These are phyloP conservation scores for Coelopa pilipes DNA, from an alignment of 2,888 invertebrate genomes.

Conservation along the genomic window DNA sequence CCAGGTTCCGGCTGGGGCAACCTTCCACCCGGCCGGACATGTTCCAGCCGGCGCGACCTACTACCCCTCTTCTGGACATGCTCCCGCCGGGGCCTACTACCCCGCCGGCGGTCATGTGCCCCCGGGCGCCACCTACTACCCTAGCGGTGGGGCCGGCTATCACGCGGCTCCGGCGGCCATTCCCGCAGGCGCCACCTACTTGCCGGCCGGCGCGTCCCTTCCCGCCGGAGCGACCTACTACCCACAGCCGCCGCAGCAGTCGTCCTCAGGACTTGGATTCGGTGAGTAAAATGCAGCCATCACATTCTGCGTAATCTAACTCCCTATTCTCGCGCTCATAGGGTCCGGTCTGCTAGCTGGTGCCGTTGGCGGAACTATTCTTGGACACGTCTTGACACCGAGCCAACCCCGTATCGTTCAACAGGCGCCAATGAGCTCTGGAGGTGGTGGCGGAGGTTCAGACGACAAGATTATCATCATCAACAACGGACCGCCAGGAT, in stretches of 20 bases:
- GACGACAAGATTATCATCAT: conserved; percentile 64
- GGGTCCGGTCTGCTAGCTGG: conserved; percentile 64
- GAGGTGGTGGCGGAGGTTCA: conserved; percentile 50
- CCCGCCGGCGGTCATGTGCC: conserved; percentile 47
- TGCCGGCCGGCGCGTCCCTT: conserved; percentile 52
- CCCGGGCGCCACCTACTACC: conserved; percentile 50
- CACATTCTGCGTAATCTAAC: not conserved
- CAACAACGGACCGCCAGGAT: conserved; percentile 59
- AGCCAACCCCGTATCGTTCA: conserved; percentile 53
- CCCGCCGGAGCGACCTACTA: conserved; percentile 58
- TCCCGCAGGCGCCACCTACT: conserved; percentile 57
- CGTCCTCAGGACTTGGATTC: conserved; percentile 64
- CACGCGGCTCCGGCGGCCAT: conserved; percentile 52
- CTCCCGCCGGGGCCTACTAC: conserved; percentile 49
- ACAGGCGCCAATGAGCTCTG: conserved; percentile 47
- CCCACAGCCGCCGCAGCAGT: conserved; percentile 57
- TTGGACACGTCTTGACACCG: conserved; percentile 63
- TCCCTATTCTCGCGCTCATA: conserved; percentile 39
- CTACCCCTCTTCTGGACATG: conserved; percentile 47
- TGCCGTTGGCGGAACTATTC: conserved; percentile 62
- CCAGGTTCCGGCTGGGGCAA: conserved; percentile 46
- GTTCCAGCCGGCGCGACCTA: conserved; percentile 49
- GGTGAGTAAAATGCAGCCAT: conserved; percentile 51
- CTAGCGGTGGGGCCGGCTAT: conserved; percentile 49
- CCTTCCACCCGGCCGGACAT: conserved; percentile 48